Evolutionary conservation across 2,113 vertebrate genomes (phyloP), one percentile per base, ranked within the genome.

Genomic region (Phrynosoma platyrhinos): DNA sequence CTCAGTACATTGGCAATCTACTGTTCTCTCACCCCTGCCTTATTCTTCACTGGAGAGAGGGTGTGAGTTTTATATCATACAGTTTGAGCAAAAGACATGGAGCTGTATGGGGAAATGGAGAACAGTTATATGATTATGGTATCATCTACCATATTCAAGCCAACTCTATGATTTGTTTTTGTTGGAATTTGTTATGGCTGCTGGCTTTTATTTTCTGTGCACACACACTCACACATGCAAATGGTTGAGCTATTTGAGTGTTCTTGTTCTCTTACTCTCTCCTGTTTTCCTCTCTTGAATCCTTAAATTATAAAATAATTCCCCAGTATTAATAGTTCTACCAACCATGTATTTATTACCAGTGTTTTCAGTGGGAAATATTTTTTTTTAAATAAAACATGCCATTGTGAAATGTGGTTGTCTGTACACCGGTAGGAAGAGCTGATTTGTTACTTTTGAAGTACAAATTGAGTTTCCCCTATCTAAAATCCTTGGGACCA

Each of bases 351-450:
- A 89, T 92, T 93, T 87, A 87, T 94, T 92, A 94, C 88, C 88
- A 86, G 85, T 91, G 91, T 91, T 92, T 95, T 91, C 92, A 88
- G 90, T 91, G 92, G 90, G 91, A 62, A 94, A 88, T 87, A 52
- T 94, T 95, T 95, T 93, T 93, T 47, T 47, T 36, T 36, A 36
- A 95, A 96, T 95, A 96, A 36, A 96, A 96, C 55, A 55, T 93
- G 85, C 66, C 87, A 92, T 93, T 92, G 92, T 47, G 62, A 92
- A 92, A 94, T 23, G 16, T 76, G 75, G 69, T 66, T 90, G 55
- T 62, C 84, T 90, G 69, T 92, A 82, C 42, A 79, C 25, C 93
- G 85, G 36, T 89, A 25, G 75, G 79, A 7, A 68, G 81, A 84
- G 18, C 27, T 52, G 71, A 66, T 78, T 79, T 93, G 71, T 88